phyloP scores from a whole-genome alignment of 2,113 vertebrate species.

The Oxyura jamaicensis region DNA sequence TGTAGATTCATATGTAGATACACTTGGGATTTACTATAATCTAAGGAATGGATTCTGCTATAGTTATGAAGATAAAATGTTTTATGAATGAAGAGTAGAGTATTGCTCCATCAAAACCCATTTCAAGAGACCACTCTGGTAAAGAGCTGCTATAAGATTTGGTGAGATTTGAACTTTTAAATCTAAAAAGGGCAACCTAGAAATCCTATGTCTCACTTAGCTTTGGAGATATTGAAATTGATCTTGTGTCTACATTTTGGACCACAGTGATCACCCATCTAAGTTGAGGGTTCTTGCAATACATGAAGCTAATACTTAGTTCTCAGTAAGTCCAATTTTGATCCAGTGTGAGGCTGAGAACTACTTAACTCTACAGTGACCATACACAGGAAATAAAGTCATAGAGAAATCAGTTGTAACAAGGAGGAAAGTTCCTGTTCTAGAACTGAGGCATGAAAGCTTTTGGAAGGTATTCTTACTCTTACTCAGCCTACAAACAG shows the following conservation, averaged over 20 bases:
- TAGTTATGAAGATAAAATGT: slow-evolving; percentile 2
- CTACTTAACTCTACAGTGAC: background rate
- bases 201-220: background rate
- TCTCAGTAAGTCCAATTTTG: background rate
- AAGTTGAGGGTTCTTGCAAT: background rate
- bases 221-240: background rate
- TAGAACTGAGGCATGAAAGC: background rate
- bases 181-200: background rate
- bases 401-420: background rate
- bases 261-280: background rate
- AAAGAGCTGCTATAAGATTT: background rate
- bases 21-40: background rate
- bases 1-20: background rate
- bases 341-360: background rate
- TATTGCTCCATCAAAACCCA: background rate
- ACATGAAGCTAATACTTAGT: background rate
- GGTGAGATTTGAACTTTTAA: background rate
- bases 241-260: background rate
- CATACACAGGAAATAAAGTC: background rate
- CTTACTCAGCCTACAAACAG: background rate
- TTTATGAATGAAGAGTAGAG: slow-evolving; percentile 11
- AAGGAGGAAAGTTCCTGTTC: background rate
- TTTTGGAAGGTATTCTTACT: background rate
- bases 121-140: background rate
- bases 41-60: background rate